phyloP scores from a whole-genome alignment of 2,113 vertebrate species.

The Nycticryphes semicollaris region DNA sequence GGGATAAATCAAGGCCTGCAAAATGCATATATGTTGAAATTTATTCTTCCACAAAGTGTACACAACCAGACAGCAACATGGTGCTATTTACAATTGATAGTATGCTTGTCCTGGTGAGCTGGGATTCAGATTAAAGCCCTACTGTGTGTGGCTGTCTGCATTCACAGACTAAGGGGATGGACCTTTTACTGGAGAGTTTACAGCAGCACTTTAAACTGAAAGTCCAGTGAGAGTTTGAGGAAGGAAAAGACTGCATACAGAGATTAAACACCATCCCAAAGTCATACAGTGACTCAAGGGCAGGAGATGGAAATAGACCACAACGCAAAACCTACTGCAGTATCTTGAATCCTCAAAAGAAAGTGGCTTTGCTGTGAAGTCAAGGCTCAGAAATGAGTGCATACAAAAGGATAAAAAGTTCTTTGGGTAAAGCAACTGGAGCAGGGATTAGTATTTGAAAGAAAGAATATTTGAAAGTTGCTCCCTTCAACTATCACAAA shows the following conservation, averaged over 20 bases:
- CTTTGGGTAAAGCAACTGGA: neutral
- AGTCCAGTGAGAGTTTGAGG: neutral
- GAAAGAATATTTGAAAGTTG: neutral
- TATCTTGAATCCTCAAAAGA: neutral
- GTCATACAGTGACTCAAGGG: neutral
- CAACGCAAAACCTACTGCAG: neutral
- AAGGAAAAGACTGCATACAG: neutral
- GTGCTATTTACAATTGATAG: neutral
- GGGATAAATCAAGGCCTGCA: neutral
- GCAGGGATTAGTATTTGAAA: neutral
- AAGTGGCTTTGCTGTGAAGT: neutral
- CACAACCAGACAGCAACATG: neutral
- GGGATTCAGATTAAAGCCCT: neutral
- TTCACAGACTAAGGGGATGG: neutral
- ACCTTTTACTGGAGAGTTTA: neutral
- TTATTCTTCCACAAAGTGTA: neutral
- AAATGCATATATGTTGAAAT: neutral
- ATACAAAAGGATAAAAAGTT: neutral
- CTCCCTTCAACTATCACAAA: neutral
- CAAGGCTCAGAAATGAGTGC: neutral
- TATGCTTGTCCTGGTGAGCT: accelerated
- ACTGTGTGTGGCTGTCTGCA: neutral
- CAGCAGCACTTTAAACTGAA: neutral
- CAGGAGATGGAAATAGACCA: neutral
- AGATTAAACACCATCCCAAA: neutral